phyloP scores from a whole-genome alignment of 2,113 vertebrate genomes.

The Pheucticus melanocephalus region DNA sequence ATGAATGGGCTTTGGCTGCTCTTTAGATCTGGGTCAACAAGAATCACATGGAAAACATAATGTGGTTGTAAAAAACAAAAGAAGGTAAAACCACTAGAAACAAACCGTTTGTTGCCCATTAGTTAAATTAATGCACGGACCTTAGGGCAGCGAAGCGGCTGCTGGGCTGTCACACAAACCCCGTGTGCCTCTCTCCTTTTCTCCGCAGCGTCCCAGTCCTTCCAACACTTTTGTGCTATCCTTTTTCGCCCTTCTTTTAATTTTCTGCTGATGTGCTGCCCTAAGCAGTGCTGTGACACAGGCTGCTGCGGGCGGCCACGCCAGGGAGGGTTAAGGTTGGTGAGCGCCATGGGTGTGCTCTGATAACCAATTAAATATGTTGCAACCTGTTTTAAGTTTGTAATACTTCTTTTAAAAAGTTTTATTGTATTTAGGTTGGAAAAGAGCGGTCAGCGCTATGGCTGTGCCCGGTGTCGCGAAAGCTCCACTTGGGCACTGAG shows the following conservation, averaged over 20 bases:
- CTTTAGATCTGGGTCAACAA: background rate
- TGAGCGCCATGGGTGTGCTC: rapidly evolving
- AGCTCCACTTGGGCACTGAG: rapidly evolving
- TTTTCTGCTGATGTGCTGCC: background rate
- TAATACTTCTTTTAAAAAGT: background rate
- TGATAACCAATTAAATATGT: background rate
- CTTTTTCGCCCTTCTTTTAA: rapidly evolving
- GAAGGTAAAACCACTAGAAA: rapidly evolving
- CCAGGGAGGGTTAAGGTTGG: background rate
- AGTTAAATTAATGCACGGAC: rapidly evolving
- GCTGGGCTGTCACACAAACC: background rate
- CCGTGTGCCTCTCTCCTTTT: rapidly evolving
- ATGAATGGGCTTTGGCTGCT: background rate
- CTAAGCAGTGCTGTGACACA: rapidly evolving
- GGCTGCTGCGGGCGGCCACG: background rate
- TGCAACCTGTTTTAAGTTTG: background rate
- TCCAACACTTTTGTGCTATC: background rate
- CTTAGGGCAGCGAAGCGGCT: background rate
- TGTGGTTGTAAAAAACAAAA: background rate
- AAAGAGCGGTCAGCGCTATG: rapidly evolving
- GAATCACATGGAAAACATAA: background rate
- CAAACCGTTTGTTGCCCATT: rapidly evolving
- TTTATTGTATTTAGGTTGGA: rapidly evolving
- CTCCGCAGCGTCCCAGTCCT: rapidly evolving
- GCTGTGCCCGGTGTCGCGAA: rapidly evolving